Evolutionary conservation across 2,888 invertebrate genomes (phyloP).

Genomic region (Magallana nippona): DNA sequence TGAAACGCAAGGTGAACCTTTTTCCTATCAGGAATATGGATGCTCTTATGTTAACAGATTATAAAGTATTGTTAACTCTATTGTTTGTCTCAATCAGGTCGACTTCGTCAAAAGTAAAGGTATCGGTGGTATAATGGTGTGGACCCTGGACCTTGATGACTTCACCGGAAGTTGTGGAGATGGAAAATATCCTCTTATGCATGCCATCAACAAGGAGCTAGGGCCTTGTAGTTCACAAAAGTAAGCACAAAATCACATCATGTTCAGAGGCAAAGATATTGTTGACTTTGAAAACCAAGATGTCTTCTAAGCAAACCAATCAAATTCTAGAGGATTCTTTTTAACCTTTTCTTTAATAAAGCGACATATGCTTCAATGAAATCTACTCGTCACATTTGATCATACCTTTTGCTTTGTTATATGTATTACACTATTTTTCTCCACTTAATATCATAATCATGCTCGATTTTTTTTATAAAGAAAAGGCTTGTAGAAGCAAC

Average conservation of each 20-base stretch:
- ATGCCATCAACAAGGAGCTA: constrained; percentile 49
- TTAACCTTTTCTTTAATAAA: too few relatives aligned
- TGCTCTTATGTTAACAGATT: neutral
- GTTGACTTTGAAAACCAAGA: too few relatives aligned
- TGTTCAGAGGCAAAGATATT: too few relatives aligned
- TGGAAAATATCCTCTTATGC: constrained; percentile 63
- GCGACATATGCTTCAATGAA: too few relatives aligned
- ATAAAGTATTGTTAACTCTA: neutral
- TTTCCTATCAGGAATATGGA: neutral
- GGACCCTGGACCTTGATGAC: constrained; percentile 65
- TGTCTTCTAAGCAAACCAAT: too few relatives aligned
- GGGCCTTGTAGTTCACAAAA: neutral
- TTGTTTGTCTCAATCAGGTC: constrained; percentile 50
- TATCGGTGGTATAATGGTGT: constrained; percentile 64
- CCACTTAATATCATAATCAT: too few relatives aligned
- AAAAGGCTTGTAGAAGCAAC: too few relatives aligned
- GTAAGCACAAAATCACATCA: neutral
- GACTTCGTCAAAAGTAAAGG: constrained; percentile 55
- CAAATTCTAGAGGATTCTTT: too few relatives aligned
- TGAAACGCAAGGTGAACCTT: constrained; percentile 44
- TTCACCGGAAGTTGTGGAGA: constrained; percentile 62
- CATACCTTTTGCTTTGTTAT: too few relatives aligned
- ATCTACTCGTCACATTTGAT: too few relatives aligned
- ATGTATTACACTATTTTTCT: too few relatives aligned
- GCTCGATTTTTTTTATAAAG: too few relatives aligned